Evolutionary conservation across 2,113 vertebrate genomes (phyloP).

Genomic region (Macquaria ambigua): DNA sequence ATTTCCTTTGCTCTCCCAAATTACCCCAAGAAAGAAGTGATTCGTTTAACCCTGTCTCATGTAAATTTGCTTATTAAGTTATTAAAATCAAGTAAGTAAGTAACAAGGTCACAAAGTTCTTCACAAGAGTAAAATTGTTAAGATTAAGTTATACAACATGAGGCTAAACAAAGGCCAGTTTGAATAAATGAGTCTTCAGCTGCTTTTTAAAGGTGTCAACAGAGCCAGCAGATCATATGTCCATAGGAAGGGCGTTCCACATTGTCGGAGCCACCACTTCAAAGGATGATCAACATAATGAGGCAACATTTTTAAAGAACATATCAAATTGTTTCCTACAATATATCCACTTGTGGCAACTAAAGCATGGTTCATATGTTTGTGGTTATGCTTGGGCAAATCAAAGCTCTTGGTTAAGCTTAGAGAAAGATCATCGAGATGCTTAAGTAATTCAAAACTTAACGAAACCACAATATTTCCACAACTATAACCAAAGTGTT

Average conservation of each 20-base stretch:
- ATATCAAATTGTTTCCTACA: too few relatives aligned
- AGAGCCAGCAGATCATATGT: too few relatives aligned
- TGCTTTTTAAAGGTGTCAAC: too few relatives aligned
- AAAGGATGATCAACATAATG: background rate
- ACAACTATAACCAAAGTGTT: background rate
- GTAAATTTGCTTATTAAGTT: background rate
- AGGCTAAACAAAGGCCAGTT: too few relatives aligned
- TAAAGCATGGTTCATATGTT: background rate
- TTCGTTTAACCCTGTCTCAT: background rate
- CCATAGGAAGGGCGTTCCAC: too few relatives aligned
- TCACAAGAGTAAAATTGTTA: too few relatives aligned
- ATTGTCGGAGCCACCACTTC: too few relatives aligned
- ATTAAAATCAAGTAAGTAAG: background rate
- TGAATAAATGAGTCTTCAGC: too few relatives aligned
- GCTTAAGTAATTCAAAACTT: background rate
- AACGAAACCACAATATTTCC: background rate
- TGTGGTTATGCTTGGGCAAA: background rate
- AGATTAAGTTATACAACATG: too few relatives aligned
- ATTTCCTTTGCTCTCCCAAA: background rate
- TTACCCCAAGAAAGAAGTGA: background rate
- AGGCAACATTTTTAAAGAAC: background rate
- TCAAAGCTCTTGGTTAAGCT: background rate
- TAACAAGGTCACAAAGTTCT: too few relatives aligned
- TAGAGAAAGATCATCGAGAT: background rate
- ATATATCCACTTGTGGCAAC: background rate